phyloP scores from a whole-genome alignment of 1,140 invertebrate genomes.

The Protaetia brevitarsis region DNA sequence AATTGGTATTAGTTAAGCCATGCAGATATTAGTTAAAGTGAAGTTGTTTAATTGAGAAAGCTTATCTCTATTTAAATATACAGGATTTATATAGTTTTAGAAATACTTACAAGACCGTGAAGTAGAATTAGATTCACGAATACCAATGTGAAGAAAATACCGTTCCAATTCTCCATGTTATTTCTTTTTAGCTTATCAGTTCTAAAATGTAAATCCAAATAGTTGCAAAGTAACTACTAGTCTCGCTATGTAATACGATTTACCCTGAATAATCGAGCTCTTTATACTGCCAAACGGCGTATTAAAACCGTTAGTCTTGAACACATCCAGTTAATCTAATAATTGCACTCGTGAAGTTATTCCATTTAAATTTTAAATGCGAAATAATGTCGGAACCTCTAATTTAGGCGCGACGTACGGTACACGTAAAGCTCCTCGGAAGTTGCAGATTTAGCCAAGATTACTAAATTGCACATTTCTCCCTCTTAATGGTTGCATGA shows the following conservation, averaged over 20 bases:
- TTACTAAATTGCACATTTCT: conserved; percentile 9
- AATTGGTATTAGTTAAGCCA: no score
- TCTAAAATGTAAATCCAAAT: neutral
- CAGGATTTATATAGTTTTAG: no score
- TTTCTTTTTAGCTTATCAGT: neutral
- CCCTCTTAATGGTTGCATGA: neutral
- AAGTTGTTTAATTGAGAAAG: no score
- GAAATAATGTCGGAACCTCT: neutral
- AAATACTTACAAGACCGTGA: neutral
- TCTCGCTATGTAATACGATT: neutral
- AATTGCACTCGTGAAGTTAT: neutral
- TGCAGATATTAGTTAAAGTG: no score
- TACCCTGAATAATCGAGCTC: neutral
- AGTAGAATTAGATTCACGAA: neutral
- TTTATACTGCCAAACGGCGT: neutral
- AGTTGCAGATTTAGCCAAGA: neutral
- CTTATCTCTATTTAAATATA: no score
- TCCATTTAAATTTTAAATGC: conserved; percentile 2
- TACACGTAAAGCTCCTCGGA: neutral
- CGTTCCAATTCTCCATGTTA: neutral
- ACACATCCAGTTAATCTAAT: neutral
- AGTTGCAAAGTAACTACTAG: no score
- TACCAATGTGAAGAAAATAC: neutral
- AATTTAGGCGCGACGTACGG: neutral
- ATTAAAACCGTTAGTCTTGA: neutral